phyloP scores from a whole-genome alignment of 2,797 vertebrate species.

The Meriones psammophilus region DNA sequence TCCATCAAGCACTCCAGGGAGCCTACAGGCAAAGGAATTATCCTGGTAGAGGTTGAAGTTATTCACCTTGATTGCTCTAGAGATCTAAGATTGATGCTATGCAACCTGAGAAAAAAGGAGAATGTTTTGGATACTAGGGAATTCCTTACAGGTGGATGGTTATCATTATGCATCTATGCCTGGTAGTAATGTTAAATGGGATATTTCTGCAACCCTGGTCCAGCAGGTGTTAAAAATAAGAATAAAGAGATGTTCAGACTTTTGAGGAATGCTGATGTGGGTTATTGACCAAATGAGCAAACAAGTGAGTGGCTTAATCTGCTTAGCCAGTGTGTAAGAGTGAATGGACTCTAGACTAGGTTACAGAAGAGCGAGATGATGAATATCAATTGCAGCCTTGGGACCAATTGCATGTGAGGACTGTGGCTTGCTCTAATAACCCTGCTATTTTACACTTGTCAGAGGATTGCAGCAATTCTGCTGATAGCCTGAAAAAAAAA shows the following conservation, averaged over 20 bases:
- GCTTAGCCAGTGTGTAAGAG: background rate
- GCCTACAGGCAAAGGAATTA: background rate
- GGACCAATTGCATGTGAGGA: background rate
- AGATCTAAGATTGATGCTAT: background rate
- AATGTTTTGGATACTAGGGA: background rate
- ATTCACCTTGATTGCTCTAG: background rate
- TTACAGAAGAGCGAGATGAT: background rate
- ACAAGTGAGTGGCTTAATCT: background rate
- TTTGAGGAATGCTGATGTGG: constrained; percentile 35
- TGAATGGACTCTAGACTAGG: constrained; percentile 38
- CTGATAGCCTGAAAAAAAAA: constrained; percentile 11
- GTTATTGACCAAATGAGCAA: constrained; percentile 39
- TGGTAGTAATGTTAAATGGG: constrained; percentile 4
- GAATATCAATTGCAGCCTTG: background rate
- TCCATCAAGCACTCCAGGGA: background rate
- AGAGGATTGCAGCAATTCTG: constrained; percentile 31
- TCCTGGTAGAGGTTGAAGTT: background rate
- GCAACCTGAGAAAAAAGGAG: background rate
- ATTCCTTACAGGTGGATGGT: background rate
- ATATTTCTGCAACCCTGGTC: background rate
- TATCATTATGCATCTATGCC: background rate
- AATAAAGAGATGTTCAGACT: background rate
- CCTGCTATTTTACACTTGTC: constrained; percentile 7
- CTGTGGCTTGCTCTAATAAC: background rate
- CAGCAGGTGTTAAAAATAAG: constrained; percentile 59